Percentiles rank a stretch among this genome's conserved stretches.
phyloP scores from a whole-genome alignment of 2,888 invertebrate species.

The Eudemis profundana region DNA sequence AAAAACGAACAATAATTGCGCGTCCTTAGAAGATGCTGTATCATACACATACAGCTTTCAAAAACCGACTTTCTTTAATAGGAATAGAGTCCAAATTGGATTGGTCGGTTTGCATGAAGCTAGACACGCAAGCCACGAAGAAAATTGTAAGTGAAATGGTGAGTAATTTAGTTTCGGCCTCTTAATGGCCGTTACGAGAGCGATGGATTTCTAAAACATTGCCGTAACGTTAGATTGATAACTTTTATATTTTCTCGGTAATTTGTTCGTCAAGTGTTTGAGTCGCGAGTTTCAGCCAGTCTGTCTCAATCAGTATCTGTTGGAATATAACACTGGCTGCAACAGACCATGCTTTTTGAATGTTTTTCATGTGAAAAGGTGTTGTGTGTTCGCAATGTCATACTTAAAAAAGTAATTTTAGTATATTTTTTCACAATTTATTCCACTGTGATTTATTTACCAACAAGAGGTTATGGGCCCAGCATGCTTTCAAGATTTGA shows the following conservation, averaged over 20 bases:
- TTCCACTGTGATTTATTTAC: too few relatives aligned
- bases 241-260: constrained; percentile 14
- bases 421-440: too few relatives aligned
- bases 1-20: constrained; percentile 12
- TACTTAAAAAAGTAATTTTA: too few relatives aligned
- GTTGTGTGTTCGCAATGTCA: too few relatives aligned
- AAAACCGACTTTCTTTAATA: constrained; percentile 17
- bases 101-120: constrained; percentile 20
- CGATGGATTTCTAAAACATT: constrained; percentile 41
- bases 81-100: constrained; percentile 22
- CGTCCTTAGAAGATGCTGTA: constrained; percentile 30
- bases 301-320: too few relatives aligned
- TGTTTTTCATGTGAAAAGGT: too few relatives aligned
- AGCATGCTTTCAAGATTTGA: too few relatives aligned
- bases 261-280: not conserved
- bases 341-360: too few relatives aligned
- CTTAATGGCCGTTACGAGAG: constrained; percentile 44
- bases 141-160: constrained; percentile 43
- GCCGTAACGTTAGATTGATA: constrained; percentile 35
- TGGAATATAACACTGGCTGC: too few relatives aligned
- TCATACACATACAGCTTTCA: constrained; percentile 9
- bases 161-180: constrained; percentile 40
- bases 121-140: constrained; percentile 35
- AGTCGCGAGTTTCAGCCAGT: not conserved
- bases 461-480: too few relatives aligned